A percentile compares a stretch with the other conserved stretches of the same genome.
phyloP scores from a whole-genome alignment of 1,140 invertebrate species.

The Aplysia californica region DNA sequence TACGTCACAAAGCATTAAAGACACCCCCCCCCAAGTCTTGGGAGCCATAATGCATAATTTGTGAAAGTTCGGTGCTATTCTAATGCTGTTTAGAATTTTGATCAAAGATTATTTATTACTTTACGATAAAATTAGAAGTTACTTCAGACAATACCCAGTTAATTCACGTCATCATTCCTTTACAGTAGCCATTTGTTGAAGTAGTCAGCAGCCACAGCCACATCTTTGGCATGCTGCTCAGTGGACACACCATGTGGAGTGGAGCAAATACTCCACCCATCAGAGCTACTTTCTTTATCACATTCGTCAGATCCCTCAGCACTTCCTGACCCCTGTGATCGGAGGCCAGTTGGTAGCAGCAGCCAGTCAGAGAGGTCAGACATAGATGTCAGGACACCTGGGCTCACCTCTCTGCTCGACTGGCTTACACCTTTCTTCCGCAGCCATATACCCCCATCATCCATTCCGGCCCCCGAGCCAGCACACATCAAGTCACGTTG shows the following conservation, averaged over 20 bases:
- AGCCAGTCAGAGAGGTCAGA: conserved; percentile 20
- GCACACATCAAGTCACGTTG: not conserved
- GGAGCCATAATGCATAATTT: no score
- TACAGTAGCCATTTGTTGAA: conserved; percentile 21
- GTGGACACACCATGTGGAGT: not conserved
- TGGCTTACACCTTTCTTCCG: no score
- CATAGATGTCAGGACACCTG: not conserved
- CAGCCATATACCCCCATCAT: no score
- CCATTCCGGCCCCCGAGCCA: no score
- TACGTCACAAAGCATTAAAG: no score
- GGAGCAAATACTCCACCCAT: conserved; percentile 20
- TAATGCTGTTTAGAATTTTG: no score
- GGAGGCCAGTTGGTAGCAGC: not conserved
- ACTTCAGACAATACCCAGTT: no score
- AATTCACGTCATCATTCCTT: no score
- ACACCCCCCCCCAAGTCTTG: no score
- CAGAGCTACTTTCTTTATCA: conserved; percentile 17
- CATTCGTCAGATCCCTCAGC: not conserved
- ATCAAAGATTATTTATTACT: no score
- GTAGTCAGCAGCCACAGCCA: conserved; percentile 3
- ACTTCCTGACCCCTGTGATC: not conserved
- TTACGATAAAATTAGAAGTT: no score
- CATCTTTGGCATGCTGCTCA: not conserved
- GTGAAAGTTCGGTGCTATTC: no score
- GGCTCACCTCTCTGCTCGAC: not conserved